These are phyloP conservation scores for Clarias magur DNA, from an alignment of 2,113 vertebrate genomes.

Conservation along the genomic window DNA sequence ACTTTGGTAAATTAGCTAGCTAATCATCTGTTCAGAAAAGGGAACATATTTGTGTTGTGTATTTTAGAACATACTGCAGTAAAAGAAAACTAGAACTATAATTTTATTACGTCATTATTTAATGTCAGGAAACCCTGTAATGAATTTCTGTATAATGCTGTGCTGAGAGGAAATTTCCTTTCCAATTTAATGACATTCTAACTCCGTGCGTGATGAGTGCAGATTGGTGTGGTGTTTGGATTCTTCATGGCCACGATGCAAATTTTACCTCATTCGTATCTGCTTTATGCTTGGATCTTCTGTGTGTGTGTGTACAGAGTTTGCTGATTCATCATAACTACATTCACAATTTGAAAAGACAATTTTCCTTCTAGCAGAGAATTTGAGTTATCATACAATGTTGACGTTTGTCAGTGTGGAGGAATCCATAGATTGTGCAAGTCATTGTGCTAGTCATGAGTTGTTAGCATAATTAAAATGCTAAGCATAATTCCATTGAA, in stretches of 20 bases:
- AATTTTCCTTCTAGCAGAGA: neutral
- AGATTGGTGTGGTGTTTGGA: neutral
- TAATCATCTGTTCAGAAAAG: neutral
- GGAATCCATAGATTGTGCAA: neutral
- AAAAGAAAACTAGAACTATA: neutral
- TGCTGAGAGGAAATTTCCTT: neutral
- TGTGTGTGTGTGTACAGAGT: neutral
- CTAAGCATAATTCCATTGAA: neutral
- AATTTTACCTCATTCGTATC: neutral
- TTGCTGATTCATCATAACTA: neutral
- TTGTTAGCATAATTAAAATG: neutral
- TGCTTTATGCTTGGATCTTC: neutral
- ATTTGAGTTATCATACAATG: neutral
- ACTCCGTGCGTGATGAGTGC: neutral
- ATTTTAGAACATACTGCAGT: neutral
- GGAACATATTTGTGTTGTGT: slow-evolving; percentile 1
- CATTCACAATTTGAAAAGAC: neutral
- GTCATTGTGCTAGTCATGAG: no score
- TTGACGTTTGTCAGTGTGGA: neutral
- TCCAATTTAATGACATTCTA: neutral
- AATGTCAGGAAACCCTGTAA: neutral
- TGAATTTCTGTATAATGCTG: no score
- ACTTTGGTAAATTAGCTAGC: neutral
- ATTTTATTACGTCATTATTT: neutral
- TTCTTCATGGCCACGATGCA: neutral